phyloP scores from a whole-genome alignment of 2,797 vertebrate genomes.

The Gallinago solitaria region DNA sequence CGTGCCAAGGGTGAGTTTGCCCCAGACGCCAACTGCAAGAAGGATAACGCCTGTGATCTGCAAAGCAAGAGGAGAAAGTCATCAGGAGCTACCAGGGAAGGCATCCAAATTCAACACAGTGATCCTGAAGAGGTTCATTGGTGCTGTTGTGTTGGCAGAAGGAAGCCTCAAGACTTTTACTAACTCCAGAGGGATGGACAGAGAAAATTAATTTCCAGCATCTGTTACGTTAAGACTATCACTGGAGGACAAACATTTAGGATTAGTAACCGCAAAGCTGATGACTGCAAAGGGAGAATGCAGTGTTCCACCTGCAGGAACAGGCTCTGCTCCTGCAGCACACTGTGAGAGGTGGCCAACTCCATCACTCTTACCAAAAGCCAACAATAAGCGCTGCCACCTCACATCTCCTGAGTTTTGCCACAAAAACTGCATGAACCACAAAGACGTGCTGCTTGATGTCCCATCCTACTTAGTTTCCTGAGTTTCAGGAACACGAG shows the following conservation, averaged over 20 bases:
- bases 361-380: neutral
- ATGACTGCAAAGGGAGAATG: neutral
- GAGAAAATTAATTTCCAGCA: neutral
- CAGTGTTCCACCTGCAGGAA: neutral
- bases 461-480: neutral
- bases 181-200: neutral
- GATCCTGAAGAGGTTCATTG: neutral
- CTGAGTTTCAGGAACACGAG: neutral
- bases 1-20: slow-evolving; percentile 95
- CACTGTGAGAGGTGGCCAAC: neutral
- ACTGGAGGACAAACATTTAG: neutral
- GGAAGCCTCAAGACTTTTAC: neutral
- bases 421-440: neutral
- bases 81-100: neutral
- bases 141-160: neutral
- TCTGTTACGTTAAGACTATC: neutral
- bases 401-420: neutral
- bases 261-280: neutral
- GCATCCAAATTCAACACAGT: neutral
- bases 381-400: neutral
- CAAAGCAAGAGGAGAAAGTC: neutral
- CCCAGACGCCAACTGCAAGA: slow-evolving; percentile 96
- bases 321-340: neutral
- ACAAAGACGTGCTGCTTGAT: neutral
- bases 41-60: slow-evolving; percentile 98